These are phyloP conservation scores for Dasysyrphus albostriatus DNA, from an alignment of 2,888 invertebrate genomes.

Conservation along the genomic window DNA sequence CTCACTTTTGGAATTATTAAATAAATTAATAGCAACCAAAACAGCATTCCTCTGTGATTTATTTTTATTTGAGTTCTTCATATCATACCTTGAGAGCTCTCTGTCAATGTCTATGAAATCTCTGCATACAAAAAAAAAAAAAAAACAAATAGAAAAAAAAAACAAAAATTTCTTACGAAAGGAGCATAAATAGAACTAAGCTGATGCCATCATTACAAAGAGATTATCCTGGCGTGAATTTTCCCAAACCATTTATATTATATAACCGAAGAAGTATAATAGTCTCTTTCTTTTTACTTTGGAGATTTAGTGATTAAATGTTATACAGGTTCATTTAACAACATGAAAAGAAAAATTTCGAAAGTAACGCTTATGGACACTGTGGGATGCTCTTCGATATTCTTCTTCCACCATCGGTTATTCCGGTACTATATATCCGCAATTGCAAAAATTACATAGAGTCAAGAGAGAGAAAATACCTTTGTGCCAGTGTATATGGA, in stretches of 20 bases:
- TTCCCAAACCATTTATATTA: not conserved
- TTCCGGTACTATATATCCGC: not conserved
- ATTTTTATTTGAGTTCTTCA: too few species aligned
- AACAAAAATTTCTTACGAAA: not conserved
- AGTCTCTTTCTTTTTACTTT: not conserved
- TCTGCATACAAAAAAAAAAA: not conserved
- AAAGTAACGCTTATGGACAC: conserved; percentile 3
- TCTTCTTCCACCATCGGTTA: not conserved
- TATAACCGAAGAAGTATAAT: not conserved
- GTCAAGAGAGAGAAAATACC: conserved; percentile 14
- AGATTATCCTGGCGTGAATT: not conserved
- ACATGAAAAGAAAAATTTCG: not conserved
- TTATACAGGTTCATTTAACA: not conserved
- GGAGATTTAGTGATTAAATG: conserved; percentile 3
- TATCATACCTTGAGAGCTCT: too few species aligned
- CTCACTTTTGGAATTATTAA: too few species aligned
- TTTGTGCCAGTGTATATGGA: not conserved
- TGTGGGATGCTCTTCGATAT: not conserved
- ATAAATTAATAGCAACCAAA: too few species aligned
- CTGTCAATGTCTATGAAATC: too few species aligned
- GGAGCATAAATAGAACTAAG: not conserved
- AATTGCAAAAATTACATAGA: conserved; percentile 4
- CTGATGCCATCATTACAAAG: not conserved
- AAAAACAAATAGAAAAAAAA: not conserved
- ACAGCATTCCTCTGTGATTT: too few species aligned